A percentile compares a stretch with the other conserved stretches of the same genome.
Conservation (phyloP, 2,888 invertebrate species). For the Sphaerophoria rueppellii region DNA sequence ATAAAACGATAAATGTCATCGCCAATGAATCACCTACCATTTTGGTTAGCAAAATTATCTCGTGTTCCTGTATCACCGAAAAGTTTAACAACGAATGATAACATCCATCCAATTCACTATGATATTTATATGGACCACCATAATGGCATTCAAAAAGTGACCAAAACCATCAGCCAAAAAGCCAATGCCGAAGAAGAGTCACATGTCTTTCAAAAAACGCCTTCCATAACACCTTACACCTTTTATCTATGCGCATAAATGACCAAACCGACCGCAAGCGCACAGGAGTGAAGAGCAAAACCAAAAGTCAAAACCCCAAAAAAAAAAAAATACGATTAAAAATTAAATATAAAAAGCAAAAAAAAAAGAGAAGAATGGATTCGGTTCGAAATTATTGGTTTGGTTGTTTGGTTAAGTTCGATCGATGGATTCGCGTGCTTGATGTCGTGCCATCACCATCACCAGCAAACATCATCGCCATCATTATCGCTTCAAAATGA, state of each 20-base stretch:
- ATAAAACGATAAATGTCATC: conserved; percentile 11
- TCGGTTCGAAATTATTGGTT: conserved; percentile 27
- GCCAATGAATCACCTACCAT: conserved; percentile 68
- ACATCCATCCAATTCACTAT: conserved; percentile 79
- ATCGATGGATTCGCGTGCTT: conserved; percentile 42
- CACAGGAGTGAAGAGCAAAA: conserved; percentile 42
- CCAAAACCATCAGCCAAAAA: conserved; percentile 38
- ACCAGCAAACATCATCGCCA: conserved; percentile 1
- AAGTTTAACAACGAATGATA: conserved; percentile 82
- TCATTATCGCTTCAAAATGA: conserved; percentile 8
- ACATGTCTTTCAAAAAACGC: conserved; percentile 17
- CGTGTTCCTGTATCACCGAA: conserved; percentile 78
- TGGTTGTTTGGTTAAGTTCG: neutral
- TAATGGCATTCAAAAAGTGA: conserved; percentile 56
- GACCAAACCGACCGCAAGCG: too few species aligned
- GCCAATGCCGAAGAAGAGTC: conserved; percentile 66
- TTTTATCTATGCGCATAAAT: neutral
- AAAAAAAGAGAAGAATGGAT: conserved; percentile 31
- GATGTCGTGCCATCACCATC: conserved; percentile 39
- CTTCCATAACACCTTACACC: conserved; percentile 57
- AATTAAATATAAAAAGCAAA: conserved; percentile 1
- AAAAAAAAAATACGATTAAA: conserved; percentile 5
- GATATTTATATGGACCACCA: conserved; percentile 79
- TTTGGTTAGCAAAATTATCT: conserved; percentile 46
- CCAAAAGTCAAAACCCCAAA: neutral